These are phyloP conservation scores for Schizotus pectinicornis DNA, from an alignment of 2,888 invertebrate species.

Conservation along the genomic window DNA sequence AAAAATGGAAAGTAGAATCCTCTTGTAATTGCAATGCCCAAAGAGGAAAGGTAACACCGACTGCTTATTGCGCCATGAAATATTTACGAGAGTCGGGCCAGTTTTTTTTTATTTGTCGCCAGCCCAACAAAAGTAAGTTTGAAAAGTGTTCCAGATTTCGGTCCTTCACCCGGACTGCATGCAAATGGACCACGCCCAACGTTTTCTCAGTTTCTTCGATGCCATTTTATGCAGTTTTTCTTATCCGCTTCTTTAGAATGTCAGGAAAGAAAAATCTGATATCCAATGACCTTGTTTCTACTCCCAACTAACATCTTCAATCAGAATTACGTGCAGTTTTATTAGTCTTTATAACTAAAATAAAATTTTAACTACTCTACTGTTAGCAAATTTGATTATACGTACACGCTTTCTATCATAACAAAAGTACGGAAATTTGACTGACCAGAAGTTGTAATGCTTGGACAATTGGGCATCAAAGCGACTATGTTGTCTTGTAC, in stretches of 20 bases:
- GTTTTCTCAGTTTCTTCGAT: background rate
- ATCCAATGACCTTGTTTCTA: too few relatives aligned
- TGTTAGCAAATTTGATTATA: too few relatives aligned
- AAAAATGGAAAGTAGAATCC: constrained; percentile 36
- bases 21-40: constrained; percentile 25
- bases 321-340: too few relatives aligned
- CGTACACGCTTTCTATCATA: too few relatives aligned
- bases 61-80: constrained; percentile 22
- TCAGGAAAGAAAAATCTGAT: too few relatives aligned
- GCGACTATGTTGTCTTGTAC: too few relatives aligned
- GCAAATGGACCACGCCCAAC: constrained; percentile 35
- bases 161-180: constrained; percentile 46
- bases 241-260: too few relatives aligned
- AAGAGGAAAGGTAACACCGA: constrained; percentile 25
- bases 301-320: too few relatives aligned
- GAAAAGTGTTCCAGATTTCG: constrained; percentile 49
- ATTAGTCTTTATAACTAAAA: too few relatives aligned
- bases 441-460: background rate
- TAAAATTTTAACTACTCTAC: too few relatives aligned
- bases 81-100: constrained; percentile 9
- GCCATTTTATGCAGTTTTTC: too few relatives aligned
- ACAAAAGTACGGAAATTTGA: too few relatives aligned
- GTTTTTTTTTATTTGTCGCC: constrained; percentile 9
- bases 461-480: constrained; percentile 3
- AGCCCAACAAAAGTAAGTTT: constrained; percentile 35